Evolutionary conservation across 2,113 vertebrate species (phyloP), one percentile per base, ranked within the genome.

Genomic region (Mobula hypostoma): DNA sequence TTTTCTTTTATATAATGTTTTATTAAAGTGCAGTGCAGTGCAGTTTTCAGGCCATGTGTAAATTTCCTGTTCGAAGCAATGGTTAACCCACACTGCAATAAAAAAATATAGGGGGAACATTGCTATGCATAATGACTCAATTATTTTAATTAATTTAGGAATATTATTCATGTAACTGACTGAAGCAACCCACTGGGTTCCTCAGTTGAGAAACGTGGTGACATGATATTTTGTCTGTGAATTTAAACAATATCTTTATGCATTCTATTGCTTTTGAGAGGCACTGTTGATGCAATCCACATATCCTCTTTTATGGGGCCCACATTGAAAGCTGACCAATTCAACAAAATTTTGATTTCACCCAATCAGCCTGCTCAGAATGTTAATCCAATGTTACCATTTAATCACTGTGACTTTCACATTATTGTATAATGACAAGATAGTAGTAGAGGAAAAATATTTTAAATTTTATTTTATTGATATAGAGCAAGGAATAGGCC

Each of bases 61-160:
- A 48, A 48, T 48, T 48, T 48, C 48, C 48, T 48, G 48, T 48
- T 48, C 48, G 1, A 48, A 48, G 48, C 1, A 48, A 48, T 48
- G 48, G 48, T 48, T 48, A 48, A 4, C 48, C 48, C 48, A 48
- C 48, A 48, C 48, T 2, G 48, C 1, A 48, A 36, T 36, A 36
- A 36, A 48, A 48, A 48, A 48, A 48, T 48, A 48, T 48, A 48
- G 48, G 48, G 1, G 48, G 48, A 48, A 48, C 48, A 48, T 48
- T 7, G 27, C 61, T 14, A n/a, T 63, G 58, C 29, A n/a, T 88
- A 79, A 14, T 27, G 12, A 63, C 61, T 74, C 72, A 74, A 74
- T 88, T 63, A 88, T 88, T 88, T 88, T 29, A 1, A 66, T 63
- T n/a, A 63, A 88, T 88, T 88, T 63, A 88, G 58, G 27, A 85